Conservation (phyloP, 2,888 invertebrate species). For the Meiosimyza decipiens region DNA sequence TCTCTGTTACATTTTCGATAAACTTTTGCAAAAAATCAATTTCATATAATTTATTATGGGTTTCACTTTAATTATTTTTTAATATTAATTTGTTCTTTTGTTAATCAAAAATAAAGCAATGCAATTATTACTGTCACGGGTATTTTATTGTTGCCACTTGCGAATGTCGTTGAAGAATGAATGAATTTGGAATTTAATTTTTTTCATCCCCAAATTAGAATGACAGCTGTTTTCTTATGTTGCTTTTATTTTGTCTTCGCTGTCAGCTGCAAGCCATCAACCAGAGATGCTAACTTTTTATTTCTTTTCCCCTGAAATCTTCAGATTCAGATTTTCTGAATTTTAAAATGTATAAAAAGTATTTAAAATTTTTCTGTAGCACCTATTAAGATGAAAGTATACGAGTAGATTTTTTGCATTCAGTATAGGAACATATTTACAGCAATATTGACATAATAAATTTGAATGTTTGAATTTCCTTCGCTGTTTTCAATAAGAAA, state of each 20-base stretch:
- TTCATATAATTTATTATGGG: background rate
- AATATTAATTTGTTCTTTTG: conserved; percentile 9
- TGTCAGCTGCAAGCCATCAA: no score
- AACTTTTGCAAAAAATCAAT: background rate
- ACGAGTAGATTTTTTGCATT: no score
- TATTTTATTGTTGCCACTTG: background rate
- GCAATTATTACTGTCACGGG: background rate
- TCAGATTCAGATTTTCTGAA: no score
- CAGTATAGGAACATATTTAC: no score
- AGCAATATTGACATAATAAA: no score
- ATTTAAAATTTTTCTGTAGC: no score
- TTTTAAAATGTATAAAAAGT: no score
- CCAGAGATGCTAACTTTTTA: no score
- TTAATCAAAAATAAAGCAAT: conserved; percentile 17
- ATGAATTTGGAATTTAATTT: background rate
- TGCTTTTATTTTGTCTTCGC: background rate
- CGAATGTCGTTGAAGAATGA: conserved; percentile 18
- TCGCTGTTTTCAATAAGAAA: no score
- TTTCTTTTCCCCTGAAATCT: no score
- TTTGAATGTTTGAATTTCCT: no score
- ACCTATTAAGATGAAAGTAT: no score
- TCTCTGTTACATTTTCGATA: background rate
- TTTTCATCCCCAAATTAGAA: conserved; percentile 9
- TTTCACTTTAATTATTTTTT: conserved; percentile 7
- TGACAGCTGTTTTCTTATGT: conserved; percentile 1